These are phyloP conservation scores for Phyllostomus discolor DNA, from an alignment of 2,113 vertebrate genomes.

Conservation along the genomic window DNA sequence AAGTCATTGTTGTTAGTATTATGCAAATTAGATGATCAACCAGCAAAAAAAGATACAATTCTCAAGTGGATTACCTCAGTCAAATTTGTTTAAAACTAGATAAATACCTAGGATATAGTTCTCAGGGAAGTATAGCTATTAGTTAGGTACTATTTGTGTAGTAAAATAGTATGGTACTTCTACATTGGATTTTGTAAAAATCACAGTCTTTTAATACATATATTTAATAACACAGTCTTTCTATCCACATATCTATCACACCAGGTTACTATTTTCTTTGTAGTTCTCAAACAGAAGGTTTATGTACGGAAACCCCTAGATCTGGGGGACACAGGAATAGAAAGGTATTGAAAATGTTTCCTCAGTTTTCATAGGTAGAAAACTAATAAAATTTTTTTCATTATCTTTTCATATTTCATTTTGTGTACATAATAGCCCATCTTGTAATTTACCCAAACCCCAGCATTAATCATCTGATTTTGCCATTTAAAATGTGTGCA, in stretches of 20 bases:
- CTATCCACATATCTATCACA: neutral
- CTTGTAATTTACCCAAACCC: neutral
- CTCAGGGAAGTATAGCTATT: neutral
- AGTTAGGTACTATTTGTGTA: neutral
- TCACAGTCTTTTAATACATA: neutral
- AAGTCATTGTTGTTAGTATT: neutral
- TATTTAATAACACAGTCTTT: neutral
- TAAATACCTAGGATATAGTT: neutral
- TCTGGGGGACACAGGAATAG: neutral
- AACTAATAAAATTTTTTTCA: neutral
- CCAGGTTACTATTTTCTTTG: neutral
- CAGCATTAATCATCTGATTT: neutral
- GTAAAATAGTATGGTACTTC: neutral
- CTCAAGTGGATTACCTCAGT: neutral
- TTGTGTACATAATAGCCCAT: neutral
- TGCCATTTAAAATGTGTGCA: neutral
- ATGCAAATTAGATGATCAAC: neutral
- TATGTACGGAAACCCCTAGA: neutral
- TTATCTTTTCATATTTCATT: neutral
- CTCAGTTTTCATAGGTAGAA: neutral
- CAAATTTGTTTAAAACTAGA: neutral
- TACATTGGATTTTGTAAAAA: neutral
- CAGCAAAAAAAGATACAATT: neutral
- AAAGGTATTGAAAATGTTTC: neutral
- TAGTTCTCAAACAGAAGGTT: neutral